These are phyloP conservation scores for Hydrophis major DNA, from an alignment of 2,797 vertebrate genomes.

Conservation along the genomic window DNA sequence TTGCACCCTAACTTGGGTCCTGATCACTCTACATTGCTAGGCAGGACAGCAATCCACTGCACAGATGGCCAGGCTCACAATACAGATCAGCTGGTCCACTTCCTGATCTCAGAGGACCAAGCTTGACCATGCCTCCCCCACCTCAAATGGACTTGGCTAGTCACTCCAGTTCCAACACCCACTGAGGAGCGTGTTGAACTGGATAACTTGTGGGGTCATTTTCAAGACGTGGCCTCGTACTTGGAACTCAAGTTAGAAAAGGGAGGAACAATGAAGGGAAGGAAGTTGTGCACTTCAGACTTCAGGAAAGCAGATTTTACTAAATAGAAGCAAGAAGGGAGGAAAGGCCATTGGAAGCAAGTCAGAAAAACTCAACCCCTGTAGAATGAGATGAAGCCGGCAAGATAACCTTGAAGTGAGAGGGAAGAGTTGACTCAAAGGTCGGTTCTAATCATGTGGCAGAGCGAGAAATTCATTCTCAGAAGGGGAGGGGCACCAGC, in stretches of 20 bases:
- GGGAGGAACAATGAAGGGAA: background rate
- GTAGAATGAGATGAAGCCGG: background rate
- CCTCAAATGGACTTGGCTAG: background rate
- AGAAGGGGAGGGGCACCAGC: background rate
- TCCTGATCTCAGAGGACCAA: background rate
- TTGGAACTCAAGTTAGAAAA: background rate
- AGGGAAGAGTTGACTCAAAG: background rate
- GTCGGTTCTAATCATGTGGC: background rate
- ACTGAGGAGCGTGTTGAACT: background rate
- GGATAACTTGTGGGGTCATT: background rate
- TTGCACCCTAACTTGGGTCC: background rate
- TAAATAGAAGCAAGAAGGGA: background rate
- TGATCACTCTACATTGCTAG: background rate
- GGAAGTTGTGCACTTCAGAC: background rate
- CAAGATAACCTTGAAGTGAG: background rate
- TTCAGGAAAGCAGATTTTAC: background rate
- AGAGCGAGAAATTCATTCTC: background rate
- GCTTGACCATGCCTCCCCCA: background rate
- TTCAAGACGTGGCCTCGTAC: background rate
- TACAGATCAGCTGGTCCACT: background rate
- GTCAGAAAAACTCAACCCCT: background rate
- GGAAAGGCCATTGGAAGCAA: background rate
- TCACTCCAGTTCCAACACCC: background rate
- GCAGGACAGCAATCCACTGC: background rate
- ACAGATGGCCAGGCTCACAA: background rate